A percentile compares a stretch with the other conserved stretches of the same genome.
Conservation (phyloP, 2,113 vertebrate genomes). For the Pygoscelis antarcticus region DNA sequence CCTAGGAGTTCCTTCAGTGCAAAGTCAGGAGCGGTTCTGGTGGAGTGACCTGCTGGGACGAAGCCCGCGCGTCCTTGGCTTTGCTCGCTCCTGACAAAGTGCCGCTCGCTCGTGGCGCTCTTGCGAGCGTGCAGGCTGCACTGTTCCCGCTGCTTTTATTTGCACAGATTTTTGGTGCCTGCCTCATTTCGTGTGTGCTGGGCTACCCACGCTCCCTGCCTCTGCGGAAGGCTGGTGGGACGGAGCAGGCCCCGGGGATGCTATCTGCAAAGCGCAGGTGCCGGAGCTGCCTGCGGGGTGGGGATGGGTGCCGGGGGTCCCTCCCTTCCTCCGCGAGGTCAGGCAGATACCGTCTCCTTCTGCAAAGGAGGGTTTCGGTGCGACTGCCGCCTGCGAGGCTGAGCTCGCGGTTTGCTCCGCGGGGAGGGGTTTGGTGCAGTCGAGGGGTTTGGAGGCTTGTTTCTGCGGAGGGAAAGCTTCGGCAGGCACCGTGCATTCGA, state of each 20-base stretch:
- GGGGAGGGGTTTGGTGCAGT: not conserved
- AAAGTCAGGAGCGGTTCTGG: not conserved
- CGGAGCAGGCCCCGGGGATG: not conserved
- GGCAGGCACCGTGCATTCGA: rapidly evolving
- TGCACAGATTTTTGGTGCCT: not conserved
- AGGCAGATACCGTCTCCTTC: not conserved
- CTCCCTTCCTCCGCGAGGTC: rapidly evolving
- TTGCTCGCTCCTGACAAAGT: not conserved
- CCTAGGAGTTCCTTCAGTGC: rapidly evolving
- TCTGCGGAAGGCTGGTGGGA: not conserved
- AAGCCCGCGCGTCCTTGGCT: not conserved
- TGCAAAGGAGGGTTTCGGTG: not conserved
- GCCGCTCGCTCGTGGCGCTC: rapidly evolving
- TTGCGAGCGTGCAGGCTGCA: not conserved
- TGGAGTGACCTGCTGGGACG: not conserved
- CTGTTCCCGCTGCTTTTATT: rapidly evolving
- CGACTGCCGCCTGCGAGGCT: not conserved
- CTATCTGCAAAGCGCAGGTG: not conserved
- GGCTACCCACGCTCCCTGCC: rapidly evolving
- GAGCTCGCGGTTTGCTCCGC: not conserved
- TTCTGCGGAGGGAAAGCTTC: not conserved
- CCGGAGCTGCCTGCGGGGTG: not conserved
- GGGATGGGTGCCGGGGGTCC: not conserved
- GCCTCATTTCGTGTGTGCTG: rapidly evolving
- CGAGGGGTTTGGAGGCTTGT: not conserved